These are phyloP conservation scores for Epinotia ramella DNA, from an alignment of 2,888 invertebrate species.

Conservation along the genomic window DNA sequence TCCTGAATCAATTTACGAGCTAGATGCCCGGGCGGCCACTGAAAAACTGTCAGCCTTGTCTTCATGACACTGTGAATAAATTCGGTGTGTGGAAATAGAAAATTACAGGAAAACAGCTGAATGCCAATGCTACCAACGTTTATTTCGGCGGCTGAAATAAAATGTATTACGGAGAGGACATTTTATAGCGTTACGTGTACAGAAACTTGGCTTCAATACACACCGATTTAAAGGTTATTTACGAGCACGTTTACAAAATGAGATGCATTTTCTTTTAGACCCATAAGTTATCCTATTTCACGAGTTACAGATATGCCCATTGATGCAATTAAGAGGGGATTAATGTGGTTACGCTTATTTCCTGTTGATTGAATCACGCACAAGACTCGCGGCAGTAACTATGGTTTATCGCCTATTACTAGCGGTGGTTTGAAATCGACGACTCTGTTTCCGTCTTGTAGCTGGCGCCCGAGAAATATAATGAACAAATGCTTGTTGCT, in stretches of 20 bases:
- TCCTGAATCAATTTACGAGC: constrained; percentile 58
- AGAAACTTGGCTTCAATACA: constrained; percentile 45
- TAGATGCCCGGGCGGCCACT: constrained; percentile 56
- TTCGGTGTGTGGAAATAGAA: constrained; percentile 77
- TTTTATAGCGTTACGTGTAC: constrained; percentile 48
- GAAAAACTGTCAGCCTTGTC: constrained; percentile 73
- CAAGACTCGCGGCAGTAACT: constrained; percentile 30
- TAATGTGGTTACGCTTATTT: constrained; percentile 30
- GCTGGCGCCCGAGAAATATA: constrained; percentile 20
- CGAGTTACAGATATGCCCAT: neutral
- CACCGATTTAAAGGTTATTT: constrained; percentile 27
- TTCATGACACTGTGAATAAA: constrained; percentile 66
- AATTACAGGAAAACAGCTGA: constrained; percentile 74
- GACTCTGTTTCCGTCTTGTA: constrained; percentile 37
- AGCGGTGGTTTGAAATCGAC: constrained; percentile 25
- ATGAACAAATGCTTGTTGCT: constrained; percentile 12
- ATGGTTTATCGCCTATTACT: constrained; percentile 39
- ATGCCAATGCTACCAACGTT: constrained; percentile 77
- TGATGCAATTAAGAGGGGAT: constrained; percentile 21
- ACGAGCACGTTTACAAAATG: constrained; percentile 22
- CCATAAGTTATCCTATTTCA: constrained; percentile 3
- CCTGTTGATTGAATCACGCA: constrained; percentile 34
- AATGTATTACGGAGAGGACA: constrained; percentile 56
- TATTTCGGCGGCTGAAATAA: constrained; percentile 70
- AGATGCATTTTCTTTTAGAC: constrained; percentile 17